Conservation (phyloP, 2,797 vertebrate species). For the Phrynocephalus vlangalii region DNA sequence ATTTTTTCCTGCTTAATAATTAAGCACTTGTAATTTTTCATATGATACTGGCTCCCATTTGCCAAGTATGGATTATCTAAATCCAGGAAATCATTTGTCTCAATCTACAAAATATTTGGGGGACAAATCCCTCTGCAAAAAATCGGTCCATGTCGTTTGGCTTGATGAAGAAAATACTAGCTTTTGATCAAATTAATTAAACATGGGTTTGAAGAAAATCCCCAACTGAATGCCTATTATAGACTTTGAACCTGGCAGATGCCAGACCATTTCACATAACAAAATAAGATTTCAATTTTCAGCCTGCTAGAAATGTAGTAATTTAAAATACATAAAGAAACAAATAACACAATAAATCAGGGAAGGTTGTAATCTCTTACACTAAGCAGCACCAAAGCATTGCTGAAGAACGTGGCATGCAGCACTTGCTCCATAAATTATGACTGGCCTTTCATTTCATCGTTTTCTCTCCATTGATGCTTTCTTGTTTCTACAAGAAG, state of each 20-base stretch:
- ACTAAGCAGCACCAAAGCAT: not conserved
- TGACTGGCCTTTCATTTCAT: not conserved
- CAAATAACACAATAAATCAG: not conserved
- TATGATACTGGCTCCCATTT: conserved; percentile 13
- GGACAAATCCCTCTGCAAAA: conserved; percentile 22
- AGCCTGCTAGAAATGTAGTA: not conserved
- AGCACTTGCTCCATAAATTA: not conserved
- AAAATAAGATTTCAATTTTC: not conserved
- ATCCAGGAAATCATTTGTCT: not conserved
- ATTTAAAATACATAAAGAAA: not conserved
- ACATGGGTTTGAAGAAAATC: not conserved
- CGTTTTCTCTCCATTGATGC: not conserved
- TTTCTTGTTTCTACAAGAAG: not conserved
- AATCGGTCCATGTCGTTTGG: conserved; percentile 3
- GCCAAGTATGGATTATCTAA: conserved; percentile 4
- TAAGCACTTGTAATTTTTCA: conserved; percentile 35
- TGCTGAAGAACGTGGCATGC: not conserved
- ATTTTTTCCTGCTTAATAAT: not conserved
- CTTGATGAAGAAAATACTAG: not conserved
- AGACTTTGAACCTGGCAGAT: not conserved
- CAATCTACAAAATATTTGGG: conserved; percentile 25
- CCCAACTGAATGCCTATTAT: not conserved
- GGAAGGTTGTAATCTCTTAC: not conserved
- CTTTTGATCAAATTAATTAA: not conserved
- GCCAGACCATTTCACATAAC: not conserved